These are phyloP conservation scores for Mamestra brassicae DNA, from an alignment of 2,888 invertebrate genomes.

Conservation along the genomic window DNA sequence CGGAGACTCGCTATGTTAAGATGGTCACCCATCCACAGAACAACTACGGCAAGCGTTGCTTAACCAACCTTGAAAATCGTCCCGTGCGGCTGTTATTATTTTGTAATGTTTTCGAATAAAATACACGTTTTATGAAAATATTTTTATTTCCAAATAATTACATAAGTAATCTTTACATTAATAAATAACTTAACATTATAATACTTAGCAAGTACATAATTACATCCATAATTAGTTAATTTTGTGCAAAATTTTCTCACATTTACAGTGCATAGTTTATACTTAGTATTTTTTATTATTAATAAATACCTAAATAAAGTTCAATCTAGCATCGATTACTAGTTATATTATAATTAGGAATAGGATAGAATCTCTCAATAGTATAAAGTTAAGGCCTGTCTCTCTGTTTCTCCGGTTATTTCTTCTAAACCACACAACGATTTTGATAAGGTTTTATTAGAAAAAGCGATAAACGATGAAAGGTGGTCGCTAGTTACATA, in stretches of 20 bases:
- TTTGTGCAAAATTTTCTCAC: slow-evolving; percentile 12
- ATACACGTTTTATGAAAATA: slow-evolving; percentile 30
- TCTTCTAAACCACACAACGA: too few species aligned
- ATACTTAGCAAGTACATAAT: slow-evolving; percentile 35
- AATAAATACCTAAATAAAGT: not conserved
- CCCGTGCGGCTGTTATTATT: too few species aligned
- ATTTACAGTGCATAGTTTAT: slow-evolving; percentile 34
- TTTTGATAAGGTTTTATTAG: too few species aligned
- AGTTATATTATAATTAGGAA: not conserved
- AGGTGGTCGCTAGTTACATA: too few species aligned
- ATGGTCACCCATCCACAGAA: too few species aligned
- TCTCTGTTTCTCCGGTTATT: not conserved
- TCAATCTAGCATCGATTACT: slow-evolving; percentile 19
- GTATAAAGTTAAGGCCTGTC: too few species aligned
- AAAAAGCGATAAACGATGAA: too few species aligned
- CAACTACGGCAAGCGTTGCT: too few species aligned
- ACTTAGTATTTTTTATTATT: not conserved
- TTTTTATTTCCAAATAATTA: slow-evolving; percentile 40
- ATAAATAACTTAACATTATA: slow-evolving; percentile 44
- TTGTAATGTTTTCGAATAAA: not conserved
- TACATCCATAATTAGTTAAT: slow-evolving; percentile 19
- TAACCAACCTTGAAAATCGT: too few species aligned
- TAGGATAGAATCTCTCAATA: not conserved
- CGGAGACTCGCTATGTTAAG: too few species aligned
- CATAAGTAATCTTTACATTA: slow-evolving; percentile 6